Evolutionary conservation across 1,140 invertebrate species (phyloP), one percentile per base, ranked within the genome.

Genomic region (Muscidifurax raptorellus): DNA sequence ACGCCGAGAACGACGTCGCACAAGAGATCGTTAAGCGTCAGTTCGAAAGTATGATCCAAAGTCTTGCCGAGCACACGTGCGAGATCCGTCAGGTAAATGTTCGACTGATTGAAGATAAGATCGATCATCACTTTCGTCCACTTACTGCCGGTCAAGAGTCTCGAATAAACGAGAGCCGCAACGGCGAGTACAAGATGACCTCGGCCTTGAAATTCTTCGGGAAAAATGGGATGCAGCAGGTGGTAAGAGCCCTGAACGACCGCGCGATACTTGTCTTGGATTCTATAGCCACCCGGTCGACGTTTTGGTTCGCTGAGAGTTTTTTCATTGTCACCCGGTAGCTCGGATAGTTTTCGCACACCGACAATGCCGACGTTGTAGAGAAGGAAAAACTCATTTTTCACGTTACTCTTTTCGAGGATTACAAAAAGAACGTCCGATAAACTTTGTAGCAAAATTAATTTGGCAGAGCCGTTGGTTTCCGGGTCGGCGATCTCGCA

Each of bases 71-170:
- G 76, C 0, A 89, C 89, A 3, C 90, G 85, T 0, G 86, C 86
- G 5, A 93, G 69, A 78, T 93, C 92, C 12, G 92, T 84, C 15
- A 93, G 78, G 64, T 92, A 93, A 0, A 93, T 89, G 30, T 92
- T 90, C 0, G 92, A 88, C 10, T 93, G 90, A 66, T 93, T 92
- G 71, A 93, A 90, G n/a, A 93, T 93, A 3, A 92, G 32, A 47
- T 93, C 90, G 5, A 93, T 72, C 25, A 93, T 59, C 0, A 85
- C 75, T 22, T 84, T 90, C 0, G 87, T 90, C 92, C 92, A 93
- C 9, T 90, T 92, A 18, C 90, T 92, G 0, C 89, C 85, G 36
- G 86, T 88, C 0, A 92, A 87, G 25, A 93, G 36, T 7, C 89
- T 84, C 0, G 91, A 90, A 32, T 93, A 93, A n/a, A 93, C 82